phyloP scores from a whole-genome alignment of 2,888 invertebrate species.

The Scaptomyza flava region DNA sequence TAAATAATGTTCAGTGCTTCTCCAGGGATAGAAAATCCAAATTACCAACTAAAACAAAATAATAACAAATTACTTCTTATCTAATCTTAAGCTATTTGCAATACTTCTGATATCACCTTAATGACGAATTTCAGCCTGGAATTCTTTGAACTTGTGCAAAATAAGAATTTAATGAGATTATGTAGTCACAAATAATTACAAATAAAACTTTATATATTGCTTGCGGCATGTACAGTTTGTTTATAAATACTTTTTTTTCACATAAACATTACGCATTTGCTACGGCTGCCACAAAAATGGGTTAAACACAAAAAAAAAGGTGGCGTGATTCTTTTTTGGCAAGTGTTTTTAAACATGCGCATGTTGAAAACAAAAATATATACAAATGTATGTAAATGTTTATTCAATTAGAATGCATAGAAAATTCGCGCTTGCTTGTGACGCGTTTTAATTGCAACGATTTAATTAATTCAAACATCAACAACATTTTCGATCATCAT shows the following conservation, averaged over 20 bases:
- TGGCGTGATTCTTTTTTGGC: constrained; percentile 72
- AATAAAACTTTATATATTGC: neutral
- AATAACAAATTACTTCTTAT: neutral
- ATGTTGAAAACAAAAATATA: constrained; percentile 17
- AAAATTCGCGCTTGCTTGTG: constrained; percentile 4
- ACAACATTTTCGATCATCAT: constrained; percentile 22
- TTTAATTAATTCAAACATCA: neutral
- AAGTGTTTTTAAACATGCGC: constrained; percentile 36
- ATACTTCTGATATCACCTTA: neutral
- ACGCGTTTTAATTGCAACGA: constrained; percentile 13
- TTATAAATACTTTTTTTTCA: neutral
- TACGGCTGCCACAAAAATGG: constrained; percentile 23
- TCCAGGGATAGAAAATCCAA: neutral
- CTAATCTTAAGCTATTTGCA: constrained; percentile 5
- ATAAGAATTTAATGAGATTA: neutral
- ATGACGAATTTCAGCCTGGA: neutral
- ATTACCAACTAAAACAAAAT: neutral
- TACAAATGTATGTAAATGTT: constrained; percentile 9
- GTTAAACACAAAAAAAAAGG: constrained; percentile 22
- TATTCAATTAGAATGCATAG: constrained; percentile 36
- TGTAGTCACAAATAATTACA: neutral
- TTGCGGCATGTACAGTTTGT: neutral
- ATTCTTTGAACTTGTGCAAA: neutral
- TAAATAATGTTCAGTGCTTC: neutral
- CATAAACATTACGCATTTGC: constrained; percentile 57